Evolutionary conservation across 2,888 invertebrate species (phyloP), one percentile per base, ranked within the genome.

Genomic region (Antheraea yamamai): DNA sequence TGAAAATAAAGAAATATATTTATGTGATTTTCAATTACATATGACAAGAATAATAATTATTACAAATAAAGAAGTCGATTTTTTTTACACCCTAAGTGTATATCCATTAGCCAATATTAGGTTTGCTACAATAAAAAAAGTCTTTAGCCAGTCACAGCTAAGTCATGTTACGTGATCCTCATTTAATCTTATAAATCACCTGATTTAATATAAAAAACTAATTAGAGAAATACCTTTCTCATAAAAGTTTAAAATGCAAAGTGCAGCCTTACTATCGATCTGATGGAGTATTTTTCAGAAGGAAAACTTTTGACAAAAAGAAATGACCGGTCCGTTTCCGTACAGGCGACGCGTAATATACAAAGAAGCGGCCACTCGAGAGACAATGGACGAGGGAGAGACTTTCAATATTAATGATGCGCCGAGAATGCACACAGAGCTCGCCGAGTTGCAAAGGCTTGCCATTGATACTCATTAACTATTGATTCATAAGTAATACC

Each of bases 401-500:
- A 93, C 91, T 93, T 93, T 90, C 92, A 93, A 92, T 94, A 94
- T 94, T 95, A 94, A 95, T 93, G 93, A 94, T 92, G 93, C 91
- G 87, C 90, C 87, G 86, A 89, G 90, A 91, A 91, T 92, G 93
- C 93, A 92, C 90, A 91, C 89, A 92, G 91, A 87, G 87, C 83
- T 88, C 82, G 88, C 84, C 84, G 86, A 91, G 89, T 89, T 91
- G 91, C 90, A 91, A 93, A 92, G 92, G 92, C 91, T 89, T 87
- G 86, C 90, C 88, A 93, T 92, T 92, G 94, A 93, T 93, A 92
- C 92, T 94, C 93, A 94, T 94, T 94, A 93, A 92, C 90, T 94
- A 95, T 95, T 93, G 93, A 94, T 92, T 94, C 93, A 94, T 94
- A 94, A 94, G 93, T 94, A 94, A 94, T 94, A 92, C 92, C 91